Base-by-base conservation (phyloP, 2,888 invertebrate species). In the Hydroisotoma schaefferi region DNA sequence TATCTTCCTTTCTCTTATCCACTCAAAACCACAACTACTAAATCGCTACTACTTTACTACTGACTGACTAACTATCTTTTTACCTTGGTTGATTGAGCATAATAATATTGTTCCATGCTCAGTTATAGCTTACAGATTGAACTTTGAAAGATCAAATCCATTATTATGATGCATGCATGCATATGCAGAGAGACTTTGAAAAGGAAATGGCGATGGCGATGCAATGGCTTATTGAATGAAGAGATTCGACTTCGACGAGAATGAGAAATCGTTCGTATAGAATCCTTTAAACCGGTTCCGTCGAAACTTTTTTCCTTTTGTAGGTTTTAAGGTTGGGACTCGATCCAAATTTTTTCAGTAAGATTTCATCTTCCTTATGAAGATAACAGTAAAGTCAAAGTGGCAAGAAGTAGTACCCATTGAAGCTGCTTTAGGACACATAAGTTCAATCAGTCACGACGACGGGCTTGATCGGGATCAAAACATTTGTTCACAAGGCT, bases 291-390 rank as follows among this genome's bases (percentile, higher is more conserved):
- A 59, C 59, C 59, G 59, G 59, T 59, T 59, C 55, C 55, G 59
- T 49, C 49, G 33, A 49, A 53, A 60, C 56, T 43, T 66, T 63
- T 66, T 61, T 61, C 57, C 40, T 48, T 67, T 63, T 67, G 61
- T 63, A 67, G 67, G 63, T 64, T 67, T 67, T 64, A 67, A 64
- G 67, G 63, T 64, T 62, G 59, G 33, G 60, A 40, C 25, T 47
- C 55, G 33, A 48, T 43, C 37, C 38, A 61, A 63, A 61, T 67
- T 64, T 67, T 67, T 67, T 67, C 67, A 67, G 67, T 67, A 54
- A 61, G 61, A 56, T 66, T 59, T 67, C 59, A 61, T 56, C 63
- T 57, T 61, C 63, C 59, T 40, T 57, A 54, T 57, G 53, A 59
- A 52, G 20, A 15, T 52, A 46, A 46, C 46, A 29, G 55, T 26